Base-by-base conservation (phyloP, 2,113 vertebrate genomes). In the Nesogale talazaci region DNA sequence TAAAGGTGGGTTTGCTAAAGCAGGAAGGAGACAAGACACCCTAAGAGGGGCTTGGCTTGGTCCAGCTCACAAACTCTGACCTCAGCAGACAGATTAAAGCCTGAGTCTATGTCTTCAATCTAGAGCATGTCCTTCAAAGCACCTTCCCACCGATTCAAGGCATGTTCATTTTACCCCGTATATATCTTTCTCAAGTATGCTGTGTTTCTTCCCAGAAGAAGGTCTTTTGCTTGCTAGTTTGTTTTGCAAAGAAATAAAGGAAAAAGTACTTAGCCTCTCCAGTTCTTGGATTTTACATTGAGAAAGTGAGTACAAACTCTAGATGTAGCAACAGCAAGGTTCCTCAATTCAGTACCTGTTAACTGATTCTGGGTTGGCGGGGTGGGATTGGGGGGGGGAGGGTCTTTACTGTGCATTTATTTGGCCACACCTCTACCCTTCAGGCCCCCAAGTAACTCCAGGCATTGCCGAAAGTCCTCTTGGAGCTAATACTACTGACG, bases 21-120 rank as follows among this genome's bases (percentile, higher is more conserved):
- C 38, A 67, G 94, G 92, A 72, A 94, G 93, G 83, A 96, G 94
- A 83, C 77, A 76, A 87, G 90, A 92, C 1, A 38, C 83, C 92
- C 52, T 56, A 77, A 93, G 36, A 89, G 59, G 87, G 52, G 65
- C 3, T 22, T 80, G 86, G 89, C 93, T 93, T 93, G 94, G 86
- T 83, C 93, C 86, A 29, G 29, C 14, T 46, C 92, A 88, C 40
- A 52, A 57, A 56, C 7, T 3, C 79, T 63, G 69, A 80, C 67
- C 86, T 92, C 89, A 25, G 22, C 5, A 0, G 88, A 79, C 63
- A 76, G 89, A 67, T 14, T 17, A 2, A 36, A 46, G 72, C 63
- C 86, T 12, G 42, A 81, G 27, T 52, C 57, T 61, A 3, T 25
- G 57, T 67, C 78, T 87, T 88, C 46, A 0, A 38, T 20, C 59